A percentile compares a stretch with the other conserved stretches of the same genome.
phyloP scores from a whole-genome alignment of 92 coral and sea anemone genomes.

The Epizoanthus stellaris region DNA sequence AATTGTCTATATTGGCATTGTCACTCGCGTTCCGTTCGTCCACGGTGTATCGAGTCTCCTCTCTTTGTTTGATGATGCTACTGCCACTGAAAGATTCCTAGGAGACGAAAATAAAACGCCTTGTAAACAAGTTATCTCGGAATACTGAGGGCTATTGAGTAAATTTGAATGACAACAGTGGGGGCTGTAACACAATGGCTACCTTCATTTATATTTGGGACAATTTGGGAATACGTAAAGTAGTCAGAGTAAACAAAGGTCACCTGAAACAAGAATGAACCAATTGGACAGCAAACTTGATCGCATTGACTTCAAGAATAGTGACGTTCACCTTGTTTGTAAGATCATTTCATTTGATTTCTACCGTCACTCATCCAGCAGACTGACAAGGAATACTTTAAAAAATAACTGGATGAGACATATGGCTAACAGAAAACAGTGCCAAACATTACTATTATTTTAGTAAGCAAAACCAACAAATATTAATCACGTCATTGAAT shows the following conservation, averaged over 20 bases:
- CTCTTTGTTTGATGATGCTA: background rate
- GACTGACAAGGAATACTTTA: too few relatives aligned
- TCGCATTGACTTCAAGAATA: too few relatives aligned
- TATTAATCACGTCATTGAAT: too few relatives aligned
- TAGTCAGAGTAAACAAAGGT: background rate
- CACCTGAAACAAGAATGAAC: slow-evolving; percentile 5
- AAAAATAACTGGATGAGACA: too few relatives aligned
- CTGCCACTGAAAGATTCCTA: background rate
- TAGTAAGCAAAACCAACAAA: too few relatives aligned
- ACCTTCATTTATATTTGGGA: background rate
- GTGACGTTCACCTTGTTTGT: too few relatives aligned
- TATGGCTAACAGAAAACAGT: too few relatives aligned
- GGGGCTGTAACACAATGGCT: background rate
- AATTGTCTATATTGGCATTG: background rate
- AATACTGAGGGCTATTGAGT: background rate
- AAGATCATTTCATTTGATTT: too few relatives aligned
- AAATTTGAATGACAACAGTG: slow-evolving; percentile 10
- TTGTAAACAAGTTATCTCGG: background rate
- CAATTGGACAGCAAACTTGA: slow-evolving; percentile 16
- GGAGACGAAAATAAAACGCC: slow-evolving; percentile 6
- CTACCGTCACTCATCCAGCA: too few relatives aligned
- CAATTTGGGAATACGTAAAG: background rate
- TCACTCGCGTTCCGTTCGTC: background rate
- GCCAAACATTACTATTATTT: too few relatives aligned
- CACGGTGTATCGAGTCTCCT: background rate